Percentiles rank a stretch among this genome's conserved stretches.
phyloP scores from a whole-genome alignment of 2,797 vertebrate species.

The Gastrophryne carolinensis region DNA sequence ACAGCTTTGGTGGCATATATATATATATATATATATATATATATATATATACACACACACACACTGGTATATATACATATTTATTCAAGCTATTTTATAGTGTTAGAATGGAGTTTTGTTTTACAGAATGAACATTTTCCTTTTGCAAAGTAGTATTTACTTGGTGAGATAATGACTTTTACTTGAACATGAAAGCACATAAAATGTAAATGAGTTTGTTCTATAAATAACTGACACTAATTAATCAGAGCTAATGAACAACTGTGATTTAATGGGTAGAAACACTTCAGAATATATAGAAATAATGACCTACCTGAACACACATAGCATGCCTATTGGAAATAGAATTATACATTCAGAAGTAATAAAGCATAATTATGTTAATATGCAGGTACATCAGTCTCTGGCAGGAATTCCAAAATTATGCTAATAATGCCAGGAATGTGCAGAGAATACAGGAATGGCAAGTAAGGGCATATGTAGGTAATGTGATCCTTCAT shows the following conservation, averaged over 20 bases:
- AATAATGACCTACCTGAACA: neutral
- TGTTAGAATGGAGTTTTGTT: neutral
- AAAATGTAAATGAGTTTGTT: neutral
- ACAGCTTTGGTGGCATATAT: too few species aligned
- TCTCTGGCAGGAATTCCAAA: too few species aligned
- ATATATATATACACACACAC: too few species aligned
- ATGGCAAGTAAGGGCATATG: too few species aligned
- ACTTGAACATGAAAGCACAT: neutral
- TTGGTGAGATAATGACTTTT: conserved; percentile 20
- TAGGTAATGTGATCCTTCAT: too few species aligned
- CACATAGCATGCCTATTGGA: neutral
- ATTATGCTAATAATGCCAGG: too few species aligned
- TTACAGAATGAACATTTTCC: neutral
- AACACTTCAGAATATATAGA: neutral
- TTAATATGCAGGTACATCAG: too few species aligned
- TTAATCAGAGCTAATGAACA: conserved; percentile 7
- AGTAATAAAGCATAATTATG: too few species aligned
- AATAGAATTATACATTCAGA: too few species aligned
- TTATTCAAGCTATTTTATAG: neutral
- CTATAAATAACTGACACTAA: neutral
- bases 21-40: too few species aligned
- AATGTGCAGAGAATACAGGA: too few species aligned
- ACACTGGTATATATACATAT: conserved; percentile 2
- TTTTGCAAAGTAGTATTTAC: neutral
- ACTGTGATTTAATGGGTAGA: neutral